Evolutionary conservation across 2,797 vertebrate species (phyloP), one percentile per base, ranked within the genome.

Genomic region (Cichlasoma orientale): DNA sequence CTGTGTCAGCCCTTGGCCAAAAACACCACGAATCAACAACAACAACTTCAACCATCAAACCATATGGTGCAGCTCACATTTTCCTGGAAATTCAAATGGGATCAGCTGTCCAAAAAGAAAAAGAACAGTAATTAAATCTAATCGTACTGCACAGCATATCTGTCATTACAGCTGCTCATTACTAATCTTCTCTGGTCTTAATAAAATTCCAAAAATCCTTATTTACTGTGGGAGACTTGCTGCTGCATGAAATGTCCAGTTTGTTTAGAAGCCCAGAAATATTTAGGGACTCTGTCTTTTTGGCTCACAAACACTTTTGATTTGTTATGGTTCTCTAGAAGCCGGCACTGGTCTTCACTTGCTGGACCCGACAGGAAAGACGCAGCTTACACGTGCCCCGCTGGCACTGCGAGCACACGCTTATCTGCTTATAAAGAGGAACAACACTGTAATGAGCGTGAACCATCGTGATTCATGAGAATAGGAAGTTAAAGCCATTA

Each of bases 231-330:
- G 70, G 79, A 87, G 70, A 79, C 63, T 63, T 69, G 77, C 77
- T 73, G 82, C 80, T 78, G 83, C 77, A 25, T 79, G 82, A 89
- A 57, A 72, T 73, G 53, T 31, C 47, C 6, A 18, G 82, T 92
- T 91, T 94, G 93, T 94, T 95, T 93, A 89, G 90, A 86, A n/a
- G 75, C 82, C 78, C 80, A 75, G 89, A 93, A 94, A 94, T 94
- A 94, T 95, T 94, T 93, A 91, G 86, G 82, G 83, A 81, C 87
- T 88, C 89, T 92, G 90, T 93, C 87, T 89, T 92, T 89, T 91
- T 94, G 86, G 88, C 91, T 90, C 82, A 74, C 89, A 91, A 94
- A 93, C 90, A 94, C 79, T 72, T 88, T 78, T 86, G 89, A 93
- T 92, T 94, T 94, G 92, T 93, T 92, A 92, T 90, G 89, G 83